phyloP scores from a whole-genome alignment of 2,797 vertebrate species.

The Clarias platycephalus region DNA sequence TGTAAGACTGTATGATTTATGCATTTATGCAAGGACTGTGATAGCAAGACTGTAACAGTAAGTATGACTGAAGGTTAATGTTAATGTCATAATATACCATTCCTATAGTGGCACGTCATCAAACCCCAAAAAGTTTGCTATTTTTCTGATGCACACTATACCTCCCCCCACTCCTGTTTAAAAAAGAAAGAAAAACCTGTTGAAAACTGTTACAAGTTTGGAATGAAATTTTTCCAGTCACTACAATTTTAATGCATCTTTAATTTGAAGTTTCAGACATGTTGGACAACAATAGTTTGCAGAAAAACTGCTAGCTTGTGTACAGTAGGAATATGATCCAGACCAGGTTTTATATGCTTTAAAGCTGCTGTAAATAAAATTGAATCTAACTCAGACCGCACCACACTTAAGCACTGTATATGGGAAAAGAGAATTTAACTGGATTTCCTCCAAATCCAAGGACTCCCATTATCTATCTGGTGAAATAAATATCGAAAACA shows the following conservation, averaged over 20 bases:
- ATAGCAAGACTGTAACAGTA: not conserved
- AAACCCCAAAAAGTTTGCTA: not conserved
- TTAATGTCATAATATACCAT: not conserved
- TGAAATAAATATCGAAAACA: conserved; percentile 28
- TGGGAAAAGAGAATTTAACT: not conserved
- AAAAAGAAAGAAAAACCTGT: too few relatives aligned
- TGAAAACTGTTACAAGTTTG: not conserved
- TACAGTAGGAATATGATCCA: not conserved
- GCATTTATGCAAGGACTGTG: not conserved
- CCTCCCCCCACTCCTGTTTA: too few relatives aligned
- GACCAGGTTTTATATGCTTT: not conserved
- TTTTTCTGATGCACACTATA: not conserved
- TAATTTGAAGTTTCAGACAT: not conserved
- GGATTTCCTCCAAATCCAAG: conserved; percentile 16
- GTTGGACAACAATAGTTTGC: not conserved
- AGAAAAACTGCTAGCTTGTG: not conserved
- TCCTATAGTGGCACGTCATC: not conserved
- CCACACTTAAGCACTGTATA: not conserved
- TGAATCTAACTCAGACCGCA: not conserved
- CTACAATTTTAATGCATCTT: not conserved
- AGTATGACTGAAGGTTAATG: not conserved
- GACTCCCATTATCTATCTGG: not conserved
- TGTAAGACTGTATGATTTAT: not conserved
- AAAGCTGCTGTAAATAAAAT: not conserved
- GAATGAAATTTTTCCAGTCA: not conserved